Evolutionary conservation across 2,888 invertebrate genomes (phyloP), one percentile per base, ranked within the genome.

Genomic region (Copidosoma aretas): DNA sequence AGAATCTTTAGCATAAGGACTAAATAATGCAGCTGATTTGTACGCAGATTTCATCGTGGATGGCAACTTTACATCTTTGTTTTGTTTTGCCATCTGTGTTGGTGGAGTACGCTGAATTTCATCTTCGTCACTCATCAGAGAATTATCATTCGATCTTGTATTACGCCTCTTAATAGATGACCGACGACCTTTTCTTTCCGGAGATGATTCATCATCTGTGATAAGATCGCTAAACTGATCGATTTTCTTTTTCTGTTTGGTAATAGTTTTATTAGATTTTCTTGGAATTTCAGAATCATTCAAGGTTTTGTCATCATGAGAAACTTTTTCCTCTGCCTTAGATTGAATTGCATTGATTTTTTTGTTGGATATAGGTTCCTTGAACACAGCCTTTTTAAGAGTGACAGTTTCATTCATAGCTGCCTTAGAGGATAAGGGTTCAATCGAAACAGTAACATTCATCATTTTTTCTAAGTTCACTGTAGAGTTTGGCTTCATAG

Each of bases 1-100:
- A 0, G 88, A 82, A 73, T 88, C 89, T 70, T 87, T 86, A 10
- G 86, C 84, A 69, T 86, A 88, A 1, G 89, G 89, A 82, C 88
- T 89, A 71, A 84, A 86, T 19, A 85, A 75, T 22, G 82, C 81
- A 62, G 76, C 77, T 5, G 75, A 82, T 79, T 75, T 86, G 75
- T 73, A 84, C 73, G 19, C 72, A 67, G 57, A 79, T 76, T 77
- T 84, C 5, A 63, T 14, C 70, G 70, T 14, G 25, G 51, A 24
- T 52, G 19, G 24, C 17, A 46, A 46, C 19, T 67, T 24, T 39
- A 56, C 64, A 54, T 61, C 43, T 10, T 67, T 74, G 14, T 72
- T 71, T n/a, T 71, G 72, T 5, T 62, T 58, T n/a, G 82, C 80
- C 2, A 78, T 80, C 41, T 65, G 73, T 8, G 68, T 49, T 17